These are phyloP conservation scores for Taenaris catops DNA, from an alignment of 2,888 invertebrate genomes.

Conservation along the genomic window DNA sequence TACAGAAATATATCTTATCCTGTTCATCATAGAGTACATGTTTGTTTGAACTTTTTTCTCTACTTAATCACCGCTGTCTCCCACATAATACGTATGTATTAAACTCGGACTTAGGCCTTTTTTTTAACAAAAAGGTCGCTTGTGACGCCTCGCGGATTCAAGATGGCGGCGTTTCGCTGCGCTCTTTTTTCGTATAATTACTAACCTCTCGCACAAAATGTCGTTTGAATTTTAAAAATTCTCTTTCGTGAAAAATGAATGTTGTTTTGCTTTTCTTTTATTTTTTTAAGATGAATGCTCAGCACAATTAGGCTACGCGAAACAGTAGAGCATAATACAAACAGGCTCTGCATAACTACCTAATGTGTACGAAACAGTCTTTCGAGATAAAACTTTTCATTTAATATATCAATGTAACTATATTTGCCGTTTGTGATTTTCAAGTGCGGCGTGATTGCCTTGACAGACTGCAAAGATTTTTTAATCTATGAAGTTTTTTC, in stretches of 20 bases:
- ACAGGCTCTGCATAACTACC: background rate
- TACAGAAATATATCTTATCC: conserved; percentile 32
- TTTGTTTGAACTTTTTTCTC: conserved; percentile 27
- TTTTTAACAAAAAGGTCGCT: conserved; percentile 55
- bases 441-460: too few relatives aligned
- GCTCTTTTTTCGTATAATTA: conserved; percentile 29
- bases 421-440: too few relatives aligned
- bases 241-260: conserved; percentile 20
- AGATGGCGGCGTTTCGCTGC: conserved; percentile 57
- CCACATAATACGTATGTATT: conserved; percentile 64
- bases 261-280: conserved; percentile 21
- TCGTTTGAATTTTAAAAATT: conserved; percentile 26
- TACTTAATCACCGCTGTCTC: conserved; percentile 67
- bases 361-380: too few relatives aligned
- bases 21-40: conserved; percentile 28
- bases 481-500: too few relatives aligned
- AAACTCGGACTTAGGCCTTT: conserved; percentile 67
- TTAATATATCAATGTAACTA: too few relatives aligned
- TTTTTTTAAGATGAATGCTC: conserved; percentile 18
- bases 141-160: conserved; percentile 70
- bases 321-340: background rate
- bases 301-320: conserved; percentile 13
- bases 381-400: too few relatives aligned
- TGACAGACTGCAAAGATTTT: too few relatives aligned
- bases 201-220: conserved; percentile 27